Base-by-base conservation (phyloP, 2,888 invertebrate genomes). In the Monochamus alternatus region DNA sequence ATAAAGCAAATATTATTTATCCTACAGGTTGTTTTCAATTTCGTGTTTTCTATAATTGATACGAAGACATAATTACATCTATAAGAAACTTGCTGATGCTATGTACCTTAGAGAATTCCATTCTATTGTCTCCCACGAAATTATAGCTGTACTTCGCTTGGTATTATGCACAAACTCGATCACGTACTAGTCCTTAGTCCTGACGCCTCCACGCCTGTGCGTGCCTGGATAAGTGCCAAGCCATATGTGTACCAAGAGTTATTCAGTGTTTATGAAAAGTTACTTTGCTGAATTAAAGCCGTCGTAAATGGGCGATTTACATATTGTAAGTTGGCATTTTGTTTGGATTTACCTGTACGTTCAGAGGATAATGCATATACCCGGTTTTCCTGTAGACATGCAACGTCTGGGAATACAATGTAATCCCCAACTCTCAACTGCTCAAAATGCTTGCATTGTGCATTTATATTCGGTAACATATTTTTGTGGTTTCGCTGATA, bases 221-320 rank as follows among this genome's bases (percentile, higher is more conserved):
- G n/a, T 55, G 55, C 55, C 12, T 14, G 55, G 12, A 66, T 66
- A 52, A 66, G 31, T 66, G 12, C 52, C 52, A n/a, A 66, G 52
- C 52, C 66, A 32, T 66, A 44, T 65, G 51, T 66, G 52, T 32
- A 66, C n/a, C 38, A 31, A 0, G 32, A 66, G 31, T 66, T 66
- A 52, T 52, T 66, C 32, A 47, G 52, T 66, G 52, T 52, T 66
- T 52, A 66, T 55, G 66, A 55, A 55, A 55, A 66, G 51, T 66
- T 66, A 52, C 9, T 66, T 52, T 12, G n/a, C n/a, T 66, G 66
- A 66, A 51, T 66, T 51, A 66, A 44, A 38, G 66, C 10, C 22
- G n/a, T 66, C 52, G 5, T 66, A 51, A 66, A 52, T 44, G 52
- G 8, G 66, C 32, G 32, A 66, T 66, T 51, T 66, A 55, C 47